A percentile compares a stretch with the other conserved stretches of the same genome.
Evolutionary conservation across 2,797 vertebrate species (phyloP).

Genomic region (Tamandua tetradactyla): DNA sequence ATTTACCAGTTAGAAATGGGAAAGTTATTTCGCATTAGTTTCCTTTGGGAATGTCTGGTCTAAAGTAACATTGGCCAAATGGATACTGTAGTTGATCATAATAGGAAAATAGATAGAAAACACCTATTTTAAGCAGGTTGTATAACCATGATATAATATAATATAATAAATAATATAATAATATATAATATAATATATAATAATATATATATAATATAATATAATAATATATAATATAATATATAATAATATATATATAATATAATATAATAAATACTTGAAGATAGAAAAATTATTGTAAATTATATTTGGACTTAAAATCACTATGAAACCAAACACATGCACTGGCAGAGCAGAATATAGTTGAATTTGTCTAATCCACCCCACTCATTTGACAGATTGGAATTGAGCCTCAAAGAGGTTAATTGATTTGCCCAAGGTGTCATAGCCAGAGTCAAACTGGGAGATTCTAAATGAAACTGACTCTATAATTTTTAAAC

Average conservation of each 20-base stretch:
- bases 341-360: neutral
- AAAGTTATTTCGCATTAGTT: neutral
- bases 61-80: neutral
- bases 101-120: constrained; percentile 10
- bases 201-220: no score
- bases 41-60: neutral
- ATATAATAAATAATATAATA: no score
- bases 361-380: neutral
- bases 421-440: neutral
- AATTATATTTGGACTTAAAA: neutral
- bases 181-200: no score
- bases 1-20: constrained; percentile 34
- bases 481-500: neutral
- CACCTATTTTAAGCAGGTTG: neutral
- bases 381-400: neutral
- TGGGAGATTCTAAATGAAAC: neutral
- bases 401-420: neutral
- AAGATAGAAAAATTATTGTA: neutral
- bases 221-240: no score
- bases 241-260: no score
- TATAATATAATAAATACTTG: no score
- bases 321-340: neutral
- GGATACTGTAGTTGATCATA: neutral
- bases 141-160: no score
- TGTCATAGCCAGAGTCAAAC: neutral